A percentile compares a stretch with the other conserved stretches of the same genome.
Evolutionary conservation across 1,140 invertebrate species (phyloP).

Genomic region (Lamellibrachia luymesi): DNA sequence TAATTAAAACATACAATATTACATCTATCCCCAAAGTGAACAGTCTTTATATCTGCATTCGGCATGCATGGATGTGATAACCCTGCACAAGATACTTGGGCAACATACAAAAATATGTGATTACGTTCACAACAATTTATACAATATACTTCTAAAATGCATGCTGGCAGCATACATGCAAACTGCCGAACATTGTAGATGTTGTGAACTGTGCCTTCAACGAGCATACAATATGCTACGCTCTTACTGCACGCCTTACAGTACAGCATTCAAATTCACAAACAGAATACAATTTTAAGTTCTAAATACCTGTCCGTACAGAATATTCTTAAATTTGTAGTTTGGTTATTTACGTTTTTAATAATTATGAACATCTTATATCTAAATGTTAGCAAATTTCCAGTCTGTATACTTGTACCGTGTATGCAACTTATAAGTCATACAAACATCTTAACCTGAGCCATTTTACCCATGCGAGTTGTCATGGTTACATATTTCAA

Average conservation of each 20-base stretch:
- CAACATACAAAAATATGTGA: slow-evolving; percentile 1
- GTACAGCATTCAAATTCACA: background rate
- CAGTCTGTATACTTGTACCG: too few relatives aligned
- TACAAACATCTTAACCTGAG: background rate
- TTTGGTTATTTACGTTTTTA: too few relatives aligned
- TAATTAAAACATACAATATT: background rate
- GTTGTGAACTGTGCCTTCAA: background rate
- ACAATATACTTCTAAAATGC: slow-evolving; percentile 1
- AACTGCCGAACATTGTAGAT: background rate
- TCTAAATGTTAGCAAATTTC: background rate
- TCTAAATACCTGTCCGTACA: too few relatives aligned
- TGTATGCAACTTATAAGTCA: background rate
- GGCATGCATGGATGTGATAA: background rate
- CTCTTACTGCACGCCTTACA: background rate
- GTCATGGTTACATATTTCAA: background rate
- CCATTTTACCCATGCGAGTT: background rate
- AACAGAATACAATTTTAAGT: too few relatives aligned
- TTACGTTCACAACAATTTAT: background rate
- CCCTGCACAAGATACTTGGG: background rate
- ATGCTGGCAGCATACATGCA: background rate
- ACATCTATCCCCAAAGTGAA: background rate
- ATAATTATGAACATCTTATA: background rate
- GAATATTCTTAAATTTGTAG: too few relatives aligned
- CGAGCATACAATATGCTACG: background rate
- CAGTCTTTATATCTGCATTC: background rate